A percentile compares a stretch with the other conserved stretches of the same genome.
These are phyloP conservation scores for Flexamia atlantica DNA, from an alignment of 2,888 invertebrate genomes.

Conservation along the genomic window DNA sequence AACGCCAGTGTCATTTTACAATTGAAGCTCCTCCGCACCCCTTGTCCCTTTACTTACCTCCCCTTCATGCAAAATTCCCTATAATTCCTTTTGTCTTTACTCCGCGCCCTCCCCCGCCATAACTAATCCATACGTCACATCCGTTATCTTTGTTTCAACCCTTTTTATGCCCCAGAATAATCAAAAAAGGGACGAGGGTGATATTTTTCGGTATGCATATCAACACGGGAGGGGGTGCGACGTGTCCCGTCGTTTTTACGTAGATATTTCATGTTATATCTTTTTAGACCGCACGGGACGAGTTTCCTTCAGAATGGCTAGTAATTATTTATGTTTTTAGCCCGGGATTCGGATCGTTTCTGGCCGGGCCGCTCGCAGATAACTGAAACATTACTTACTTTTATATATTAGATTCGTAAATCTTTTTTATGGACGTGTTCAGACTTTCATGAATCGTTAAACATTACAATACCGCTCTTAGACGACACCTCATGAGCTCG, in stretches of 20 bases:
- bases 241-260: constrained; percentile 64
- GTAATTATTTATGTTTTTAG: constrained; percentile 65
- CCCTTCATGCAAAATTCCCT: constrained; percentile 68
- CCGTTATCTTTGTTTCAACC: constrained; percentile 72
- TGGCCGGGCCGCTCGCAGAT: constrained; percentile 53
- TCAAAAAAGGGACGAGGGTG: constrained; percentile 70
- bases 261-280: constrained; percentile 69
- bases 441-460: constrained; percentile 56
- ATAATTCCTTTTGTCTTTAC: constrained; percentile 70
- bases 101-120: constrained; percentile 63
- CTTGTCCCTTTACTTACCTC: constrained; percentile 63
- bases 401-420: constrained; percentile 57
- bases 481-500: constrained; percentile 8
- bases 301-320: constrained; percentile 65
- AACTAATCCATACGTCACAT: constrained; percentile 71
- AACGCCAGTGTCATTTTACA: constrained; percentile 64
- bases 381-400: constrained; percentile 58
- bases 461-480: constrained; percentile 32
- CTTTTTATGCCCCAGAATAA: constrained; percentile 71
- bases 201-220: constrained; percentile 69
- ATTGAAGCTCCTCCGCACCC: constrained; percentile 63
- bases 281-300: constrained; percentile 66
- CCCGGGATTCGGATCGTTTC: constrained; percentile 54
- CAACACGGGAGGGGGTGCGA: constrained; percentile 64
- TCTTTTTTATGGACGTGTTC: constrained; percentile 52